Evolutionary conservation across 2,888 invertebrate genomes (phyloP).

Genomic region (Antitype chi): DNA sequence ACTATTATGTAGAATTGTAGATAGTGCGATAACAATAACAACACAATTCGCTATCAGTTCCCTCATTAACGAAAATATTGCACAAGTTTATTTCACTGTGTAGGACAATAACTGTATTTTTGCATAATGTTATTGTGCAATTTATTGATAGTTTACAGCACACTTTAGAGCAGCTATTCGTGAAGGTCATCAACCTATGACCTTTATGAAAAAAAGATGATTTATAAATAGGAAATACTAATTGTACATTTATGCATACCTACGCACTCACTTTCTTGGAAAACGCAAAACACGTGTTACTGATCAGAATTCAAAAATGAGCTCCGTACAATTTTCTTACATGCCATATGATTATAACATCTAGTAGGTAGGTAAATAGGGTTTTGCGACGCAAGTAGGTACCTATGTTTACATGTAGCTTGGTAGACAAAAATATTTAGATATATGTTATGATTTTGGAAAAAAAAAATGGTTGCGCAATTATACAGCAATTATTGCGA

Average conservation of each 20-base stretch:
- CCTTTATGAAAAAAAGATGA: not conserved
- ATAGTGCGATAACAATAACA: not conserved
- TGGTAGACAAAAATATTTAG: not conserved
- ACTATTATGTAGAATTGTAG: not conserved
- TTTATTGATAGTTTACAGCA: not conserved
- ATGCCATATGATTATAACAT: not conserved
- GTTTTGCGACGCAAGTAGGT: not conserved
- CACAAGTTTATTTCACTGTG: conserved; percentile 15
- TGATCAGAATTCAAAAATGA: too few species aligned
- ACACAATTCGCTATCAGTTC: not conserved
- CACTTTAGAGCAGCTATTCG: not conserved
- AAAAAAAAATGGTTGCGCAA: not conserved
- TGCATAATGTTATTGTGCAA: conserved; percentile 14
- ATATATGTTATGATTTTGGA: too few species aligned
- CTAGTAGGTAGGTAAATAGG: not conserved
- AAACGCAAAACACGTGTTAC: too few species aligned
- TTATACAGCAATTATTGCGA: conserved; percentile 3
- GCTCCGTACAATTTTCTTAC: not conserved
- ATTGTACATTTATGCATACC: too few species aligned
- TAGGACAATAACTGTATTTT: not conserved
- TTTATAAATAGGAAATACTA: too few species aligned
- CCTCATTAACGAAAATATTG: conserved; percentile 9
- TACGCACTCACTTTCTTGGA: too few species aligned
- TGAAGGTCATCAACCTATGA: not conserved
- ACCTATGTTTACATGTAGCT: not conserved